Evolutionary conservation across 2,113 vertebrate genomes (phyloP), one percentile per base, ranked within the genome.

Genomic region (Menidia beryllina): DNA sequence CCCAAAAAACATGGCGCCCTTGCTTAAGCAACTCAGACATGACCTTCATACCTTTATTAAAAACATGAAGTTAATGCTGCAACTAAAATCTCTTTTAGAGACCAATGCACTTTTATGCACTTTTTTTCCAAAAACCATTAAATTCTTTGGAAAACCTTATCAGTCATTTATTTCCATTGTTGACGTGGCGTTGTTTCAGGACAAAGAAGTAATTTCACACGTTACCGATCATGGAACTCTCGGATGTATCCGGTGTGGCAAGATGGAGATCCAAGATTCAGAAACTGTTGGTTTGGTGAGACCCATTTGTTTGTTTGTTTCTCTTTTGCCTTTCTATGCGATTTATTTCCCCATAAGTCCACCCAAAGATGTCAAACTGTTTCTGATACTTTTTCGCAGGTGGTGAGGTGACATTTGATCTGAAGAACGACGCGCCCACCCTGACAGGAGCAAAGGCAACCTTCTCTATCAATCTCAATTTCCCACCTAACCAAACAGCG

Each of bases 391-490:
- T 24, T 64, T 73, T 52, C 49, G 14, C 66, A 98, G 97, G 97
- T 1, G 97, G 96, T 7, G 78, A 94, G 1, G 92, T 98, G 27
- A 87, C 95, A 19, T 93, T 98, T 69, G 86, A 95, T 55, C 67
- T 98, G 71, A 93, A 90, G 72, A 98, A 94, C 3, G 97, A 98
- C 13, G 94, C 92, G 0, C 97, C 97, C 23, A 97, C 95, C 1
- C 87, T 98, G 81, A 83, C 87, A 2, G 97, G 96, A 20, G 96
- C 96, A 14, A 93, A 88, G 55, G 80, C 93, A 26, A 96, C 95
- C 23, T 98, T 98, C 91, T 93, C 70, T 76, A 93, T 96, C 67
- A 67, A 92, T 49, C 83, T 98, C 10, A 92, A 85, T 67, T 97
- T 98, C 70, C 96, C 97, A 2, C 21, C 85, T 57, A 95, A 94